phyloP scores from a whole-genome alignment of 2,888 invertebrate species.

The Pristionchus mayeri region DNA sequence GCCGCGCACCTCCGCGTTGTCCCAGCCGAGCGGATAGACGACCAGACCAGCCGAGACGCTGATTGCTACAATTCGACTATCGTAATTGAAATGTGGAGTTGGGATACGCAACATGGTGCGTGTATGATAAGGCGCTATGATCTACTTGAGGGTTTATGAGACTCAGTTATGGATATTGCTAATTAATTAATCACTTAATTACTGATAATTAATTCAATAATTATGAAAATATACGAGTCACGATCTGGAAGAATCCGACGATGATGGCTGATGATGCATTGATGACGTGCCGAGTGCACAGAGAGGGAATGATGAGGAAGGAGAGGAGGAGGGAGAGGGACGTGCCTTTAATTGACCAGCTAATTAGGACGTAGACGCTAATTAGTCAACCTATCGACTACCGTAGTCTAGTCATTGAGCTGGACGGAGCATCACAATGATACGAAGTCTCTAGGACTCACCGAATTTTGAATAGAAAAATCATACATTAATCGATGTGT shows the following conservation, averaged over 20 bases:
- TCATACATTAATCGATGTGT: too few relatives aligned
- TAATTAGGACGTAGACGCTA: slow-evolving; percentile 81
- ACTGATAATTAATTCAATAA: slow-evolving; percentile 1
- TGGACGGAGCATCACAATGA: too few relatives aligned
- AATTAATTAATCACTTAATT: slow-evolving; percentile 43
- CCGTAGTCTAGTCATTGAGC: too few relatives aligned
- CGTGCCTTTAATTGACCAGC: slow-evolving; percentile 78
- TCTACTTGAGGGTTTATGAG: too few relatives aligned
- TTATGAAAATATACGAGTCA: slow-evolving; percentile 56
- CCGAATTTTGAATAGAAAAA: too few relatives aligned
- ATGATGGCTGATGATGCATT: slow-evolving; percentile 56
- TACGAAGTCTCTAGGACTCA: too few relatives aligned
- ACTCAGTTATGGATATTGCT: neutral
- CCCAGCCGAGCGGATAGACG: slow-evolving; percentile 83
- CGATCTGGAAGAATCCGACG: slow-evolving; percentile 64
- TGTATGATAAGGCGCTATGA: too few relatives aligned
- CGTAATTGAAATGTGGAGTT: neutral
- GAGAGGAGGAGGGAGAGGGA: slow-evolving; percentile 54
- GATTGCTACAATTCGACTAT: slow-evolving; percentile 51
- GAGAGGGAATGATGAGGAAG: slow-evolving; percentile 62
- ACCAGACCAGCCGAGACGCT: slow-evolving; percentile 81
- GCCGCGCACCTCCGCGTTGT: slow-evolving; percentile 82
- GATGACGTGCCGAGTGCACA: slow-evolving; percentile 63
- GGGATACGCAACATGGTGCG: too few relatives aligned
- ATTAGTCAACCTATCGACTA: too few relatives aligned